Conservation (phyloP, 2,888 invertebrate genomes). For the Halocaridina rubra region DNA sequence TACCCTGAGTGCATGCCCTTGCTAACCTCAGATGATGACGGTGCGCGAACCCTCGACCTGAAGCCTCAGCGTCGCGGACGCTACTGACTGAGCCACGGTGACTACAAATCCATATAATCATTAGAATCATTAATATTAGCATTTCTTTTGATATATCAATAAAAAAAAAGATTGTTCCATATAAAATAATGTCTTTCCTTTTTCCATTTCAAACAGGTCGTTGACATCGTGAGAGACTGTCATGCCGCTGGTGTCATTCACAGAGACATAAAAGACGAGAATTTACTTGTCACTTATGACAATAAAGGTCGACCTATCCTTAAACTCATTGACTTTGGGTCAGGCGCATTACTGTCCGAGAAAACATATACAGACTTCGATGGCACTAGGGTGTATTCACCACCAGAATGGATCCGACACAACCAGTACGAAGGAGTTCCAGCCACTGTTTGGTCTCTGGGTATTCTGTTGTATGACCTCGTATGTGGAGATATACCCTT, state of each 20-base stretch:
- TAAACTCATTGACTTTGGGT: constrained; percentile 73
- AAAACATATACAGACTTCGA: constrained; percentile 64
- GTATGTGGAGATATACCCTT: constrained; percentile 73
- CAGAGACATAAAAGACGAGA: constrained; percentile 73
- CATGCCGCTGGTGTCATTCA: constrained; percentile 71
- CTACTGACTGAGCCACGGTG: too few relatives aligned
- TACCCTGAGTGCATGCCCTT: too few relatives aligned
- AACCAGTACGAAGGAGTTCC: constrained; percentile 70
- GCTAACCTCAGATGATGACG: too few relatives aligned
- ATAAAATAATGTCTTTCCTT: too few relatives aligned
- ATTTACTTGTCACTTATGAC: constrained; percentile 70
- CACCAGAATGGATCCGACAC: constrained; percentile 72
- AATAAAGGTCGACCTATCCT: constrained; percentile 66
- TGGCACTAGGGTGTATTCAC: constrained; percentile 72
- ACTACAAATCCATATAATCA: too few relatives aligned
- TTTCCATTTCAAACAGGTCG: constrained; percentile 71
- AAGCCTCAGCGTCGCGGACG: too few relatives aligned
- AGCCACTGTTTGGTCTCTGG: constrained; percentile 72
- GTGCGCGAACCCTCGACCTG: too few relatives aligned
- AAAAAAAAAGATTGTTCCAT: too few relatives aligned
- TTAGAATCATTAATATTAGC: too few relatives aligned
- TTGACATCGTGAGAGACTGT: constrained; percentile 70
- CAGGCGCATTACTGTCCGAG: constrained; percentile 70
- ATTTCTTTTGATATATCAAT: too few relatives aligned
- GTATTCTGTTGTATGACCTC: constrained; percentile 72